A percentile compares a stretch with the other conserved stretches of the same genome.
phyloP scores from a whole-genome alignment of 2,888 invertebrate species.

The Heliconius erato region DNA sequence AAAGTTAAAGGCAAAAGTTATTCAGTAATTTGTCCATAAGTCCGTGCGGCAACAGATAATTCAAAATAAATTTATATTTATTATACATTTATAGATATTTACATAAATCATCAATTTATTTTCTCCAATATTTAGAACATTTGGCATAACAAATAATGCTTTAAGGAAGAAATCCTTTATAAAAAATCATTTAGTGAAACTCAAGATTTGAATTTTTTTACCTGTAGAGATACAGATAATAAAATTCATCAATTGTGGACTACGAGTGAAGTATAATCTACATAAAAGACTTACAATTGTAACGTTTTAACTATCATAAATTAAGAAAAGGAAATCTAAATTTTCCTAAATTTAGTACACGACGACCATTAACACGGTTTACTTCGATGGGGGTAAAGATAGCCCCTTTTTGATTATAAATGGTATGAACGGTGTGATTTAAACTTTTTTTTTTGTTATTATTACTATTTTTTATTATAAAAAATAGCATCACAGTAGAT shows the following conservation, averaged over 20 bases:
- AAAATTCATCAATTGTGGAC: too few relatives aligned
- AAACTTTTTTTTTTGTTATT: not conserved
- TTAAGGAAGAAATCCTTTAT: too few relatives aligned
- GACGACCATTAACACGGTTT: constrained; percentile 46
- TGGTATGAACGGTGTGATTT: not conserved
- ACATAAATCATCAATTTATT: not conserved
- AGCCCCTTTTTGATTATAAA: constrained; percentile 16
- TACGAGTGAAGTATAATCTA: too few relatives aligned
- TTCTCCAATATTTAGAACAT: not conserved
- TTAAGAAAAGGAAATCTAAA: constrained; percentile 14
- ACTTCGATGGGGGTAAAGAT: constrained; percentile 30
- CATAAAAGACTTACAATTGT: not conserved
- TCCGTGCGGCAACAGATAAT: too few relatives aligned
- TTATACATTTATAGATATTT: not conserved
- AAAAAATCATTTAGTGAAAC: too few relatives aligned
- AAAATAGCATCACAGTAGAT: too few relatives aligned
- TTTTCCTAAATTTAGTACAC: constrained; percentile 30
- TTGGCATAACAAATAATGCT: not conserved
- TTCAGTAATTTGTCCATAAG: too few relatives aligned
- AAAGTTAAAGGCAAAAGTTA: too few relatives aligned
- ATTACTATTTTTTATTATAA: too few relatives aligned
- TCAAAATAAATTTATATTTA: too few relatives aligned
- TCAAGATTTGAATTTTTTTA: too few relatives aligned
- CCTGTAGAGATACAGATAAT: too few relatives aligned
- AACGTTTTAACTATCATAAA: not conserved